Base-by-base conservation (phyloP, 2,888 invertebrate species). In the Saturnia japonica region DNA sequence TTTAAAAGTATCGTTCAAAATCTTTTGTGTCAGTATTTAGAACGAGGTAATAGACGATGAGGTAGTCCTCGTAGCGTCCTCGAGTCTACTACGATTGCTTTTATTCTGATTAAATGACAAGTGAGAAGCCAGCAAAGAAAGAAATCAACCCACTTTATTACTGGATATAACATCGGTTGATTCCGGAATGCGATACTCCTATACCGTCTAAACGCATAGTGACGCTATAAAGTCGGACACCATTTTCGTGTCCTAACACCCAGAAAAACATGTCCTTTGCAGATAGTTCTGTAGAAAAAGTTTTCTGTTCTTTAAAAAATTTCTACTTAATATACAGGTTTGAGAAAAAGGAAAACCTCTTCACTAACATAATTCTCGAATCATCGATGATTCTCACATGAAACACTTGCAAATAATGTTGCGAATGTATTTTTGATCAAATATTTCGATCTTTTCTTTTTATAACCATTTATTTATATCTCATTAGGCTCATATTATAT, bases 1-100 rank as follows among this genome's bases (percentile, higher is more conserved):
- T 67, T 47, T 45, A 60, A n/a, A 69, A 54, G 45, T 43, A 43
- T 62, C 54, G 40, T 43, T 60, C 40, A 68, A 43, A 57, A 60
- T 19, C 28, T 60, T 42, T 68, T 43, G 43, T 60, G 34, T 7
- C 43, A 19, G 14, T 60, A 54, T 22, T n/a, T 22, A 54, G 54
- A 54, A 8, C 54, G 54, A 54, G 54, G 57, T 60, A 12, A 60
- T 25, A 28, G 57, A 60, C 28, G 57, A 28, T 60, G 57, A 54
- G 28, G 28, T 14, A 25, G 54, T 11, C 11, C 19, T 54, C 22
- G 54, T 22, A 1, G 11, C 22, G n/a, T n/a, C n/a, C 54, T 22
- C 22, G 54, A 54, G 19, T 22, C 11, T 22, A 9, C 11, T 47
- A 19, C 47, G 6, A 19, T 47, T 47, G 16, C 19, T 19, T 47